Evolutionary conservation across 2,797 vertebrate genomes (phyloP), one percentile per base, ranked within the genome.

Genomic region (Alauda arvensis): DNA sequence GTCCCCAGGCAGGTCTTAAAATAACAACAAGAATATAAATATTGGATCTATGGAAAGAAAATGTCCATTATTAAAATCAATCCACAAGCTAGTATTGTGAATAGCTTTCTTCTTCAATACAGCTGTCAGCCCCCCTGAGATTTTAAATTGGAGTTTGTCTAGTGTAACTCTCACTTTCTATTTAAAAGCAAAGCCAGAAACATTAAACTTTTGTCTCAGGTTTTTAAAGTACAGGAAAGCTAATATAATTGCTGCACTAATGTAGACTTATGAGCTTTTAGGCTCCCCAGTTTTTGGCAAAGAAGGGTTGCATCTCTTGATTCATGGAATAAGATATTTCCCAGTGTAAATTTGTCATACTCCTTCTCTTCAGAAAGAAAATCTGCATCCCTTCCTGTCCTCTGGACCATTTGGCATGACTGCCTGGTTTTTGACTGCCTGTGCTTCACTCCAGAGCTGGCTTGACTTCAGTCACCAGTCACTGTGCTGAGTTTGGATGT

Each of bases 61-160:
- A 79, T 65, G 31, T 53, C 61, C 68, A 26, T 89, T 91, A 85
- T 67, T 93, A 85, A 91, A 93, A 89, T 87, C 83, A 88, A 43
- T 43, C 45, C 40, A 70, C 37, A 71, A 88, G 56, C 46, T 70
- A 71, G 59, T 63, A 55, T 43, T 4, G 6, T 77, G 60, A 66
- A 91, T 89, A 78, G 43, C 71, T 74, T 76, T 92, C 75, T 71
- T 87, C 83, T 94, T 91, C 88, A 86, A 70, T 37, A 48, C 48
- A 66, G 39, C 63, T 88, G 80, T 87, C 90, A 91, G 51, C 28
- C 77, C 76, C 0, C 5, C 68, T 94, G 90, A 62, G 78, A 87
- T 87, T 93, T 92, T 90, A 89, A 92, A 93, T 81, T 91, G 82
- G 43, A 84, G 52, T 94, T 93, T 83, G 51, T 82, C 82, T 85